Evolutionary conservation across 2,113 vertebrate genomes (phyloP), one percentile per base, ranked within the genome.

Genomic region (Melanerpes formicivorus): DNA sequence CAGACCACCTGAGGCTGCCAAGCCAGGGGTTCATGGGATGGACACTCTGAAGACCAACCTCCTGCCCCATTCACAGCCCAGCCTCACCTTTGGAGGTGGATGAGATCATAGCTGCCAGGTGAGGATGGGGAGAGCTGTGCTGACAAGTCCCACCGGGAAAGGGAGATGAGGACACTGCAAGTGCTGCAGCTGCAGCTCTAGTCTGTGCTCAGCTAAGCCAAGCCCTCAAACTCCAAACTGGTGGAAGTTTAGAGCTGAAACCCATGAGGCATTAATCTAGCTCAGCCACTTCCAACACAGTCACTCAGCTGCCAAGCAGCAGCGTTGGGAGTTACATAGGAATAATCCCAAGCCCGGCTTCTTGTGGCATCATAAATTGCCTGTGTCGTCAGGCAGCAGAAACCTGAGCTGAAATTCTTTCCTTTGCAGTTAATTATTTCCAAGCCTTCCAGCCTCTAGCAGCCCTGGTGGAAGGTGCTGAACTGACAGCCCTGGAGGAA

Each of bases 321-420:
- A 96, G 95, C 93, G 4, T 7, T 56, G 87, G 94, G 76, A 88
- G 79, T 62, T 54, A 25, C 48, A 69, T 1, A 27, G 90, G 73
- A 93, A 72, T 81, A 93, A 96, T 95, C 90, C 85, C 75, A 88
- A 82, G 69, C 90, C 30, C 74, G 87, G 87, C 90, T 94, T 78
- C 91, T 88, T 34, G 81, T 65, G 93, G 95, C 94, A 95, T 94
- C 96, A 93, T 80, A 90, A 93, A 94, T 80, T 62, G 91, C 62
- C 84, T 25, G 73, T 78, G 93, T 83, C n/a, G 26, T 96, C 94
- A 95, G 94, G 10, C 94, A 90, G 91, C 66, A 95, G 96, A 88
- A 94, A 86, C 66, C 72, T 10, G 76, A 90, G 93, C 37, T 19
- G 82, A 18, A 81, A 88, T 90, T 73, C 82, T 78, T 93, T 81